phyloP scores from a whole-genome alignment of 2,113 vertebrate species.

The Nycticorax nycticorax region DNA sequence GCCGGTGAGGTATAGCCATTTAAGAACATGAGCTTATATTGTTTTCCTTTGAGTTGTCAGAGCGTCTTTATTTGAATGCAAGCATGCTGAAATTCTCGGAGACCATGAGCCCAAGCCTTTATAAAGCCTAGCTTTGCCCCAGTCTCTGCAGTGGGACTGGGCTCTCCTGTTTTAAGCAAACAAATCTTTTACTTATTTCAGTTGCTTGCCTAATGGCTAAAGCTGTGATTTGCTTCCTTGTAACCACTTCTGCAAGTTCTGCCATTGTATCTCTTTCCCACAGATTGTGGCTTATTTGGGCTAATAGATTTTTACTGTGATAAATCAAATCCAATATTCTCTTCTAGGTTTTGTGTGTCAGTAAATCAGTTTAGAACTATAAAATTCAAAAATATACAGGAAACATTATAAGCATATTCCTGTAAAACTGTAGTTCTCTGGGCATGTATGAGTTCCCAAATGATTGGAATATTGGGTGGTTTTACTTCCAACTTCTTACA shows the following conservation, averaged over 20 bases:
- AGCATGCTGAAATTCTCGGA: neutral
- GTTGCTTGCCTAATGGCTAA: neutral
- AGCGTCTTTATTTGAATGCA: neutral
- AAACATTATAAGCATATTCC: neutral
- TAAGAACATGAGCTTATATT: neutral
- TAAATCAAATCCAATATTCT: neutral
- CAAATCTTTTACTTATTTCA: neutral
- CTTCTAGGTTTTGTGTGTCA: neutral
- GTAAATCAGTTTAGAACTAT: neutral
- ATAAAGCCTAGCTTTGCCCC: neutral
- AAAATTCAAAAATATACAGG: neutral
- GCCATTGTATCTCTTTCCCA: neutral
- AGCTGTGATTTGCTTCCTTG: neutral
- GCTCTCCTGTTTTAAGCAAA: neutral
- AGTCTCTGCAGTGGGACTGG: neutral
- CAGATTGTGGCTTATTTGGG: neutral
- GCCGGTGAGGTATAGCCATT: neutral
- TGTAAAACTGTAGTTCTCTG: neutral
- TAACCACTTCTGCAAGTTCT: neutral
- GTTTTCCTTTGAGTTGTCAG: neutral
- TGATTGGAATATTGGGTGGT: neutral
- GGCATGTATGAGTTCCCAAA: neutral
- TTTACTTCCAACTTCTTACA: neutral
- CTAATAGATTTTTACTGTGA: neutral
- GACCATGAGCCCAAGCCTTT: neutral